Evolutionary conservation across 2,888 invertebrate genomes (phyloP), one percentile per base, ranked within the genome.

Genomic region (Morpho helenor): DNA sequence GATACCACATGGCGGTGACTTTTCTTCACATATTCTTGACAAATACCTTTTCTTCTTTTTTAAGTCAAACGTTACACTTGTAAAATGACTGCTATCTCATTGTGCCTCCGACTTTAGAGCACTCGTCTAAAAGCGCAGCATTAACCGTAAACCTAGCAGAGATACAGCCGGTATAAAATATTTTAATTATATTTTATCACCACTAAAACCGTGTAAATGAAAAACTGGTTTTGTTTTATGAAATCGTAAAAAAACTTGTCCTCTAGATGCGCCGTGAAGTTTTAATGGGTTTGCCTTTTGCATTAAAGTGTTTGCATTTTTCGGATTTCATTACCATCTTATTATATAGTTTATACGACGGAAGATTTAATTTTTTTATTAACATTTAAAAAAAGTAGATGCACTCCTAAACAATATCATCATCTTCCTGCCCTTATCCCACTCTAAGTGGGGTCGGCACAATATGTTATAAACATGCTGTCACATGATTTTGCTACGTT

Each of bases 131-230:
- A 76, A 69, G 72, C 79, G 73, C 71, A 81, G 74, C 77, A 75
- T 71, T 75, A 74, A 75, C 80, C 82, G 77, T 85, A 86, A 87
- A 83, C 75, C 81, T 76, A 72, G 75, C 79, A 73, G 80, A 87
- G 86, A 87, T 86, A 85, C 80, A 78, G 72, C 70, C 72, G 72
- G 82, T 84, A 85, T 87, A 88, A 89, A 90, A 89, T 90, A 90
- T 90, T 90, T 89, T 90, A 90, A 90, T 90, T 90, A 90, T 89
- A 88, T 88, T 90, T 90, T 89, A 90, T 83, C 76, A 77, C 83
- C 83, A 87, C 88, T 89, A 88, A 87, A 88, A 80, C 80, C 76
- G 86, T 89, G 88, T 89, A 89, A 90, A 90, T 90, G 89, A 90
- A 90, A 90, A 90, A 88, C 88, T 82, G 86, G 82, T 84, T 76